Base-by-base conservation (phyloP, 2,888 invertebrate species). In the Eupelmus urozonus region DNA sequence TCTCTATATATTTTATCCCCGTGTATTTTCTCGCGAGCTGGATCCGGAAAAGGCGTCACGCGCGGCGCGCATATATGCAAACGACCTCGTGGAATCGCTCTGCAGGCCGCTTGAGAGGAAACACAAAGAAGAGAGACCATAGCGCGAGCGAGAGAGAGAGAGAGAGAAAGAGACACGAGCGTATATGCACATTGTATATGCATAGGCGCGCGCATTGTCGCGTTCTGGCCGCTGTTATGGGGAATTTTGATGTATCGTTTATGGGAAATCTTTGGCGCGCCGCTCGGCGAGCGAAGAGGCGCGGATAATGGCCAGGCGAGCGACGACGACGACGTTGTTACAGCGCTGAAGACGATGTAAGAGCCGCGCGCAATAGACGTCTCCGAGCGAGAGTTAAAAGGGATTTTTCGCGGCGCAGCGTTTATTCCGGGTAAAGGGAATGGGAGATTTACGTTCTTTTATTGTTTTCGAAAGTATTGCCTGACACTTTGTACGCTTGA, bases 181-280 rank as follows among this genome's bases (percentile, higher is more conserved):
- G n/a, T n/a, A n/a, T n/a, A n/a, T n/a, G n/a, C n/a, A n/a, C 9
- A 34, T 34, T 34, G 9, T 34, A 34, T 62, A 25, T 62, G 62
- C 29, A 49, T 63, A 40, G 25, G 23, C 9, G 20, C 25, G 49
- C 20, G 16, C 63, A 62, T 53, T 70, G 70, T 51, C 29, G 51
- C 49, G 20, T 11, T n/a, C n/a, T 34, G 1, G 34, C 7, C 18
- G 69, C 29, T 18, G 59, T 59, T 59, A 53, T 60, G 62, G 9
- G 51, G 5, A 51, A 57, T 70, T 76, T 70, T 76, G 63, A 70
- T 51, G 63, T 65, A 70, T 70, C 71, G 71, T 51, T 71, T 71
- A 65, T 76, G 76, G 71, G 20, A 71, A 76, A 76, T 76, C 63
- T 71, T 27, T n/a, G 20, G 18, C 2, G 9, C 49, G 70, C 40